Conservation (phyloP, 2,797 vertebrate species). For the Podarcis lilfordi region DNA sequence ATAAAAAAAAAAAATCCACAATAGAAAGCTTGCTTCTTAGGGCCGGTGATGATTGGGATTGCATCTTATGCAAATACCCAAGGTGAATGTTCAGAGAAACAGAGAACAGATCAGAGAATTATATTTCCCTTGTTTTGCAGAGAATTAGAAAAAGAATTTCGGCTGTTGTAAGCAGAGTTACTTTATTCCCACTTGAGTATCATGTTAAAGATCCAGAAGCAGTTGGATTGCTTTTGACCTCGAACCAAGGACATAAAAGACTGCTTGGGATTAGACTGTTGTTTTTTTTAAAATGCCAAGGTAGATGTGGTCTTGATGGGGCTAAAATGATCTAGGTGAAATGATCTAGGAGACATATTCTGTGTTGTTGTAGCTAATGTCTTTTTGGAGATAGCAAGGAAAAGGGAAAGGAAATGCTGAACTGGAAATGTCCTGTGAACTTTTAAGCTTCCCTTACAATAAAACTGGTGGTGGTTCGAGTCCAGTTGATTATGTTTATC, state of each 20-base stretch:
- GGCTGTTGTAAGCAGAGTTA: neutral
- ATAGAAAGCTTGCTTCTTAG: neutral
- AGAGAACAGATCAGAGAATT: neutral
- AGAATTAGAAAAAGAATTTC: constrained; percentile 12
- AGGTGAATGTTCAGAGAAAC: constrained; percentile 27
- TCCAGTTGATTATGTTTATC: neutral
- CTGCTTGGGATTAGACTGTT: neutral
- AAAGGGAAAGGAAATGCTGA: neutral
- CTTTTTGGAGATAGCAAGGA: neutral
- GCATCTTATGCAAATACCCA: accelerated
- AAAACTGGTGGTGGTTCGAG: neutral
- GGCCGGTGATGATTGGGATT: no score
- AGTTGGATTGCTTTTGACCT: neutral
- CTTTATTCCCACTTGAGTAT: neutral
- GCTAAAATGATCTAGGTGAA: neutral
- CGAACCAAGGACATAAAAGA: neutral
- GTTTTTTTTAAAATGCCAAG: neutral
- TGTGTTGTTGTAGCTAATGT: neutral
- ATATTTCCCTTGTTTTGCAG: constrained; percentile 9
- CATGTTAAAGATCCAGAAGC: neutral
- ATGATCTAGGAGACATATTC: neutral
- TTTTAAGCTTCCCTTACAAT: neutral
- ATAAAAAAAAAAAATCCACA: neutral
- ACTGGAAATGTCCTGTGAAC: neutral
- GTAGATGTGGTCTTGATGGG: constrained; percentile 13